phyloP scores from a whole-genome alignment of 2,113 vertebrate species.

The rabbit (Oryctolagus cuniculus) region DNA sequence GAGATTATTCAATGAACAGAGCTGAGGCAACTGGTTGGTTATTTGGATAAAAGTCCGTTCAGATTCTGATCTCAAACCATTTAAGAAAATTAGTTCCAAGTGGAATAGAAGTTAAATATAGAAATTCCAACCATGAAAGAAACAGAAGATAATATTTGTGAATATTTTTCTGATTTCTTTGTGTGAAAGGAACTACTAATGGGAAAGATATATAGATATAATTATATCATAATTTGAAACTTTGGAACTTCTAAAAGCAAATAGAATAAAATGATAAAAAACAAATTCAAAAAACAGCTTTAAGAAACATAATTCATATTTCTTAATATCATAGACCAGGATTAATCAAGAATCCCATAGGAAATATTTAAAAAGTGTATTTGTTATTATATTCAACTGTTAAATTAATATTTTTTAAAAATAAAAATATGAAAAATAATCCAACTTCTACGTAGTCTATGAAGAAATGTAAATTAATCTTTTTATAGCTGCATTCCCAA shows the following conservation, averaged over 20 bases:
- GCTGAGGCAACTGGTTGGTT: neutral
- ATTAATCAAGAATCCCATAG: neutral
- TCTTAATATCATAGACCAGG: neutral
- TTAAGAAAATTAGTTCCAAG: constrained; percentile 59
- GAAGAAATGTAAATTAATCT: neutral
- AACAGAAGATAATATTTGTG: constrained; percentile 41
- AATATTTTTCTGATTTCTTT: constrained; percentile 61
- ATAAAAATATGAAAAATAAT: neutral
- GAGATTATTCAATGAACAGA: constrained; percentile 7
- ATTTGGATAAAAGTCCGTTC: constrained; percentile 61
- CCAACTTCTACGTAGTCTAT: neutral
- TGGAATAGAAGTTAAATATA: constrained; percentile 60
- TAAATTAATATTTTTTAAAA: neutral
- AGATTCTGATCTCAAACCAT: constrained; percentile 46
- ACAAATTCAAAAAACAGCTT: constrained; percentile 24
- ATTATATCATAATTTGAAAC: neutral
- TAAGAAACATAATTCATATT: constrained; percentile 4
- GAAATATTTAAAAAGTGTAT: neutral
- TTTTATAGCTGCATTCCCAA: neutral
- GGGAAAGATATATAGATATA: neutral
- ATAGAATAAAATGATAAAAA: neutral
- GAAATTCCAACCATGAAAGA: constrained; percentile 38
- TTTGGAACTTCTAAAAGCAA: constrained; percentile 43
- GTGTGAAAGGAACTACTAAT: constrained; percentile 41
- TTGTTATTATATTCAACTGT: neutral